Conservation (phyloP, 2,797 vertebrate species). For the Poeciliopsis paucimaculata region DNA sequence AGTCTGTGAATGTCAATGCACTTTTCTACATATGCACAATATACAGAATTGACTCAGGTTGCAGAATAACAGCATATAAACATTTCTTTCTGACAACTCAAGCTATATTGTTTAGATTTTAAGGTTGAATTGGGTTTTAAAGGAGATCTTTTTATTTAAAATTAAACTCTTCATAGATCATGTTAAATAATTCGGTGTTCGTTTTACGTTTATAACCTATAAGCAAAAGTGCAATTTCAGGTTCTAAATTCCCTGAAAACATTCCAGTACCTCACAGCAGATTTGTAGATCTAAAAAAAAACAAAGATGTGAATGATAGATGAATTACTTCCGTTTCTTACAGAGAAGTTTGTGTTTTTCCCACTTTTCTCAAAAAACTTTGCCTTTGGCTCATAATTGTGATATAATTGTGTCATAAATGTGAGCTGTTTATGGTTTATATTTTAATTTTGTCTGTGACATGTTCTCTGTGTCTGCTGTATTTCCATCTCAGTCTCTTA, state of each 20-base stretch:
- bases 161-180: background rate
- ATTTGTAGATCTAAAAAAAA: background rate
- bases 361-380: conserved; percentile 16
- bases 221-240: background rate
- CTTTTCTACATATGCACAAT: background rate
- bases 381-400: conserved; percentile 21
- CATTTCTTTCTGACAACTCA: background rate
- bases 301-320: background rate
- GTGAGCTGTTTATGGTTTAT: conserved; percentile 1
- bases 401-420: no score
- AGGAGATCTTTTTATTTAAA: background rate
- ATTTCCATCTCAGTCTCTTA: conserved; percentile 19
- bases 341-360: conserved; percentile 6
- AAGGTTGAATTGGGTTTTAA: background rate
- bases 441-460: conserved; percentile 22
- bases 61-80: background rate
- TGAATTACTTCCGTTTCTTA: background rate
- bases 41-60: background rate
- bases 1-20: background rate
- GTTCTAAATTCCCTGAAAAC: background rate
- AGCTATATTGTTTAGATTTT: background rate
- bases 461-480: conserved; percentile 15
- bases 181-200: background rate
- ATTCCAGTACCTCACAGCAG: background rate
- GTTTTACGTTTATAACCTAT: background rate